Evolutionary conservation across 2,797 vertebrate species (phyloP).

Genomic region (Chromobotia macracanthus): DNA sequence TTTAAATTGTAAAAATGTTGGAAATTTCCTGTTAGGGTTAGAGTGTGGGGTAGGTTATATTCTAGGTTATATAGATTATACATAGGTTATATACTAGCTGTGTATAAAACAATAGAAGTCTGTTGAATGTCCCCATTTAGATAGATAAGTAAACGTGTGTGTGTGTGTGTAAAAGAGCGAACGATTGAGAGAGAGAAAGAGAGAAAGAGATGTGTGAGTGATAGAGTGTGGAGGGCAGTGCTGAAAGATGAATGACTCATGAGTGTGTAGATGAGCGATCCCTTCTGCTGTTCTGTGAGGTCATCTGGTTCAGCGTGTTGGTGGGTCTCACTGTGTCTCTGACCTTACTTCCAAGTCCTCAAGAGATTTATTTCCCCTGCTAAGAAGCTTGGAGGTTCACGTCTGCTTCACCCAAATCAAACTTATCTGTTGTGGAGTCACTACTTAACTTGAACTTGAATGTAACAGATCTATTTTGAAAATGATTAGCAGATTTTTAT

Average conservation of each 20-base stretch:
- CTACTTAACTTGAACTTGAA: conserved; percentile 2
- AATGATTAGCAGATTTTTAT: neutral
- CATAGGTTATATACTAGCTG: too few relatives aligned
- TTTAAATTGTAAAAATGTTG: too few relatives aligned
- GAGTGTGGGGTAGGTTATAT: too few relatives aligned
- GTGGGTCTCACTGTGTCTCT: conserved; percentile 39
- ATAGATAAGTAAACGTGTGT: neutral
- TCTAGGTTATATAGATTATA: too few relatives aligned
- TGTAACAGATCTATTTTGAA: conserved; percentile 11
- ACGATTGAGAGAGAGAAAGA: neutral
- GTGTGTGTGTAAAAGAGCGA: neutral
- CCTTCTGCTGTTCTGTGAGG: conserved; percentile 54
- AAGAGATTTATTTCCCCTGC: conserved; percentile 32
- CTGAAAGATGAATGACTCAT: conserved; percentile 57
- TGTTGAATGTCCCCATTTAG: too few relatives aligned
- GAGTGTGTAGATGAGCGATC: conserved; percentile 52
- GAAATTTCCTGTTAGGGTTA: too few relatives aligned
- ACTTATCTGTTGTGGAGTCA: neutral
- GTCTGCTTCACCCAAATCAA: conserved; percentile 20
- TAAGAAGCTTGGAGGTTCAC: conserved; percentile 13
- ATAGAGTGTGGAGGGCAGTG: conserved; percentile 50
- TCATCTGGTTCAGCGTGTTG: conserved; percentile 40
- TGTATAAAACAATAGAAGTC: too few relatives aligned
- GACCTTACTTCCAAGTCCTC: conserved; percentile 31
- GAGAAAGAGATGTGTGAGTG: conserved; percentile 24